Evolutionary conservation across 1,140 invertebrate genomes (phyloP).

Genomic region (Sminthurides bifidus): DNA sequence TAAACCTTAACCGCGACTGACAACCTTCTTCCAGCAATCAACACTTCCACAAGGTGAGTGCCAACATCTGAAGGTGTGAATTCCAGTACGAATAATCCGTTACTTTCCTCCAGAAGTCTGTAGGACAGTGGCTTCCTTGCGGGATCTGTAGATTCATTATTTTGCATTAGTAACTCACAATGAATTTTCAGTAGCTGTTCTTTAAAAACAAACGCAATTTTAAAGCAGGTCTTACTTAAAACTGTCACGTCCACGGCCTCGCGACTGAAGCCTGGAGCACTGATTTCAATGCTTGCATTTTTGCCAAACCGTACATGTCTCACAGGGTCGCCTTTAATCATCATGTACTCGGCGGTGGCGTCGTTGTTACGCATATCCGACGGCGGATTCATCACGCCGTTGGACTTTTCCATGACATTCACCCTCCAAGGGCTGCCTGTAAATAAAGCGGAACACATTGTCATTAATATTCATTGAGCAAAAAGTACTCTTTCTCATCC

Average conservation of each 20-base stretch:
- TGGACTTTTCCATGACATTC: conserved; percentile 56
- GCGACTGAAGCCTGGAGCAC: conserved; percentile 51
- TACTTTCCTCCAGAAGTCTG: conserved; percentile 56
- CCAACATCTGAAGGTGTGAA: conserved; percentile 84
- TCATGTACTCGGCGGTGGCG: conserved; percentile 22
- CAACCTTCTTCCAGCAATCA: conserved; percentile 71
- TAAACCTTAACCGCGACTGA: conserved; percentile 83
- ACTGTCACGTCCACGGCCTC: conserved; percentile 47
- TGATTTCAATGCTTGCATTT: conserved; percentile 72
- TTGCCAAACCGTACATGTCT: conserved; percentile 74
- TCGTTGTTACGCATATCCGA: conserved; percentile 16
- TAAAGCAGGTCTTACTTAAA: conserved; percentile 36
- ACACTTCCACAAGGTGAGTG: conserved; percentile 76
- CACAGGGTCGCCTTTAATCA: conserved; percentile 57
- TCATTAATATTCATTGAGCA: not conserved
- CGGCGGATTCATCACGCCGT: conserved; percentile 17
- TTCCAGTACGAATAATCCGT: conserved; percentile 71
- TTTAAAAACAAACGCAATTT: not conserved
- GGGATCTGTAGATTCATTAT: conserved; percentile 42
- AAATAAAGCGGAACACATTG: conserved; percentile 33
- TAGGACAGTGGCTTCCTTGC: conserved; percentile 55
- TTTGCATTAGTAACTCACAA: not conserved
- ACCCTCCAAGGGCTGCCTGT: conserved; percentile 82
- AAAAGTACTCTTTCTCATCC: not conserved
- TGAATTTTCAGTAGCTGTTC: not conserved